Conservation (phyloP, 2,797 vertebrate species). For the Champsocephalus esox region DNA sequence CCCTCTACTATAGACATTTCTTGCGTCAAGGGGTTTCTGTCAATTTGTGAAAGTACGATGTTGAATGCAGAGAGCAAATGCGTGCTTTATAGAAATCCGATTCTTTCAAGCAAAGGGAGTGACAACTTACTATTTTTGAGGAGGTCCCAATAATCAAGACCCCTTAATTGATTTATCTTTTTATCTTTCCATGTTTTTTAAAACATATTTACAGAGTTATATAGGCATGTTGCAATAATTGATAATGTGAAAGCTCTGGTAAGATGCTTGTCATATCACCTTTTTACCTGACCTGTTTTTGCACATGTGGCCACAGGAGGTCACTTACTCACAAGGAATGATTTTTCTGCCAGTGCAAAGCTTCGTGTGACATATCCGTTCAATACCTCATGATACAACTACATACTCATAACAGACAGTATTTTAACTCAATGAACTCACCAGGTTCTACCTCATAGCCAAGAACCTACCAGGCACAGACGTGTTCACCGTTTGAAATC, state of each 20-base stretch:
- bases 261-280: conserved; percentile 89
- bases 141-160: conserved; percentile 86
- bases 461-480: conserved; percentile 85
- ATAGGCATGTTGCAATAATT: conserved; percentile 92
- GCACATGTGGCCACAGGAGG: conserved; percentile 85
- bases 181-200: conserved; percentile 87
- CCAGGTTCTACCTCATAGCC: conserved; percentile 90
- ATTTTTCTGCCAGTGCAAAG: conserved; percentile 87
- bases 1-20: conserved; percentile 72
- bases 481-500: conserved; percentile 74
- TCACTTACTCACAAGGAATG: conserved; percentile 87
- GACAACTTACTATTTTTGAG: conserved; percentile 81
- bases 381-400: conserved; percentile 88
- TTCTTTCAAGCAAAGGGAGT: conserved; percentile 86
- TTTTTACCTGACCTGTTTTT: conserved; percentile 90
- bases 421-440: conserved; percentile 84
- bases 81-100: conserved; percentile 81
- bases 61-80: conserved; percentile 72
- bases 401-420: conserved; percentile 87
- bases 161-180: conserved; percentile 81
- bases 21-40: conserved; percentile 77
- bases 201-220: conserved; percentile 90
- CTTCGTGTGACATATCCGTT: conserved; percentile 86
- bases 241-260: conserved; percentile 91
- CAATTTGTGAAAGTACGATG: conserved; percentile 77